Evolutionary conservation across 2,797 vertebrate species (phyloP).

Genomic region (Tamandua tetradactyla): DNA sequence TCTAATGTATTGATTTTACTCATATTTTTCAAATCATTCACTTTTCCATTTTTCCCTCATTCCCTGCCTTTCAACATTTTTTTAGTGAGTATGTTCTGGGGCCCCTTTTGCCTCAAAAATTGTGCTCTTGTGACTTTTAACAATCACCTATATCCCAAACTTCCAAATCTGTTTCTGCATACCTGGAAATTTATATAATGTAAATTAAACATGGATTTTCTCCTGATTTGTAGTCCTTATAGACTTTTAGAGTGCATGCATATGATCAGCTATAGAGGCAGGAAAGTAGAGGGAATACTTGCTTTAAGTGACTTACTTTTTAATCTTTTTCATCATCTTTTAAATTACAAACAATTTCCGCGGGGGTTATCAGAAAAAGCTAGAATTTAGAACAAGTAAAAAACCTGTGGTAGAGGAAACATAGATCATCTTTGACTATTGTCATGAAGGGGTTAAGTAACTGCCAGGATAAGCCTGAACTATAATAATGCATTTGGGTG

Average conservation of each 20-base stretch:
- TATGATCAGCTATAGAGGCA: background rate
- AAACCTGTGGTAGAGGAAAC: background rate
- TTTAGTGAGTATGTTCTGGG: background rate
- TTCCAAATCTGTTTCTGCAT: background rate
- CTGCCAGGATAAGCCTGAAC: constrained; percentile 8
- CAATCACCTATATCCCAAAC: background rate
- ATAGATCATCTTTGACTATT: background rate
- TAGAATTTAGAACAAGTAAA: constrained; percentile 35
- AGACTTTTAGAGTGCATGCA: background rate
- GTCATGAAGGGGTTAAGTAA: background rate
- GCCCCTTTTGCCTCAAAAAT: background rate
- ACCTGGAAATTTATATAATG: background rate
- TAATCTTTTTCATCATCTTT: background rate
- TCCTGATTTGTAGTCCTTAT: background rate
- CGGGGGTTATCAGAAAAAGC: background rate
- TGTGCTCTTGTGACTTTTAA: constrained; percentile 17
- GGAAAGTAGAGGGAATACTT: background rate
- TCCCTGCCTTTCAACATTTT: background rate
- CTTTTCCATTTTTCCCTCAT: constrained; percentile 4
- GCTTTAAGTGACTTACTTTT: constrained; percentile 22
- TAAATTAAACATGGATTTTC: constrained; percentile 32
- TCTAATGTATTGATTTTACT: background rate
- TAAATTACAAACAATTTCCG: constrained; percentile 3
- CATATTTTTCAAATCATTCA: constrained; percentile 20
- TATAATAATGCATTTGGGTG: background rate